Evolutionary conservation across 2,797 vertebrate genomes (phyloP).

Genomic region (Podargus strigoides): DNA sequence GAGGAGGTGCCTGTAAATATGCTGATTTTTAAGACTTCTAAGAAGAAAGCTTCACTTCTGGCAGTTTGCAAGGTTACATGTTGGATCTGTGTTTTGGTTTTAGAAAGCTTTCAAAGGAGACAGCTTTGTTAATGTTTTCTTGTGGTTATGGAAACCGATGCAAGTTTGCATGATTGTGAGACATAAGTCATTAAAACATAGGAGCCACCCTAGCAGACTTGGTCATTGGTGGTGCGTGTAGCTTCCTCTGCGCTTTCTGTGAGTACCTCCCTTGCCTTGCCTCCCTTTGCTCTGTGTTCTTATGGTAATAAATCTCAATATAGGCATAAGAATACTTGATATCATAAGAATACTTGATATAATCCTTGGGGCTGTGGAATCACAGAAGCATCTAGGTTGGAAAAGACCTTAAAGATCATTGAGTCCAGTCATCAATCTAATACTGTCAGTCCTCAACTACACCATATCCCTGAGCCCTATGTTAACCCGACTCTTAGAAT

Average conservation of each 20-base stretch:
- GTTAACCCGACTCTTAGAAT: too few relatives aligned
- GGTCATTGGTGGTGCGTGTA: fast-evolving
- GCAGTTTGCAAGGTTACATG: fast-evolving
- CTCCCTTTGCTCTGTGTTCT: neutral
- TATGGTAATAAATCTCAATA: neutral
- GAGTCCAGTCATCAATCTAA: too few relatives aligned
- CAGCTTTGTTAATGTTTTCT: fast-evolving
- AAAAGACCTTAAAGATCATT: too few relatives aligned
- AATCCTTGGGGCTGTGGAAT: neutral
- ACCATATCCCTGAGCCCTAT: too few relatives aligned
- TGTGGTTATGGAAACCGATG: too few relatives aligned
- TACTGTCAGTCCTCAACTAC: too few relatives aligned
- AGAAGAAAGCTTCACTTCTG: neutral
- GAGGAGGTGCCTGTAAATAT: neutral
- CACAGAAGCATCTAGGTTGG: too few relatives aligned
- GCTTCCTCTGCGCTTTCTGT: fast-evolving
- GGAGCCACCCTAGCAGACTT: neutral
- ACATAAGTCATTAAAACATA: fast-evolving
- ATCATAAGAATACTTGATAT: fast-evolving
- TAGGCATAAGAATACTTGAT: too few relatives aligned
- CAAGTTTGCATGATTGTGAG: fast-evolving
- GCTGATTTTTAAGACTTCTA: neutral
- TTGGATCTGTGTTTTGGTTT: neutral
- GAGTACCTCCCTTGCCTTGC: neutral
- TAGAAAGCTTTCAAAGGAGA: neutral